phyloP scores from a whole-genome alignment of 2,888 invertebrate species.

The Eledone cirrhosa region DNA sequence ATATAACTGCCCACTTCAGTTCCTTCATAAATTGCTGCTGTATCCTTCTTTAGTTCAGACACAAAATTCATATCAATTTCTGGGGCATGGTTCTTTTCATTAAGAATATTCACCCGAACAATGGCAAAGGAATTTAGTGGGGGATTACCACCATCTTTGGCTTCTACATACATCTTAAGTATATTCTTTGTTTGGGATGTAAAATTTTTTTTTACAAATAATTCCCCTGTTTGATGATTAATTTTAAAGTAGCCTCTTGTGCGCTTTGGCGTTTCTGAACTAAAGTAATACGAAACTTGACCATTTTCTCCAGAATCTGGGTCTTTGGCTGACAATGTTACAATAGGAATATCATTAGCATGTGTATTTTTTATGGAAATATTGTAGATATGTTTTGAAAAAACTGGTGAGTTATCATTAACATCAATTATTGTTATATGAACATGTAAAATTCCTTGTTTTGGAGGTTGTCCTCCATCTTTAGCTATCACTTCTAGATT shows the following conservation, averaged over 20 bases:
- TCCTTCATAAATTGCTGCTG: neutral
- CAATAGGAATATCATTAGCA: neutral
- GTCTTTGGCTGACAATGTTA: neutral
- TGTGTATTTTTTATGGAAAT: neutral
- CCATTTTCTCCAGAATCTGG: slow-evolving; percentile 3
- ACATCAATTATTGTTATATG: slow-evolving; percentile 31
- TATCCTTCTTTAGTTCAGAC: neutral
- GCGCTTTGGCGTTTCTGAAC: neutral
- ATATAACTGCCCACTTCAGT: slow-evolving; percentile 18
- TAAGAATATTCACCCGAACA: neutral
- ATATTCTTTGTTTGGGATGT: neutral
- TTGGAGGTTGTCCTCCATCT: slow-evolving; percentile 30
- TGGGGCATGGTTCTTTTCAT: slow-evolving; percentile 11
- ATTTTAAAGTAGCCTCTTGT: neutral
- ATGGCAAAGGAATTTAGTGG: slow-evolving; percentile 1
- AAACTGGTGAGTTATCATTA: slow-evolving; percentile 37
- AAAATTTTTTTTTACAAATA: neutral
- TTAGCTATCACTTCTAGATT: slow-evolving; percentile 26
- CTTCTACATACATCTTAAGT: slow-evolving; percentile 7
- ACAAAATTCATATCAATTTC: neutral
- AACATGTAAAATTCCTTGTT: slow-evolving; percentile 27
- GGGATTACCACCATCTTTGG: slow-evolving; percentile 12
- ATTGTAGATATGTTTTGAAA: slow-evolving; percentile 23
- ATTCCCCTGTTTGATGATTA: neutral
- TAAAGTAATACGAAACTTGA: slow-evolving; percentile 4